Base-by-base conservation (phyloP, 1,140 invertebrate genomes). In the Aphelinus certus region DNA sequence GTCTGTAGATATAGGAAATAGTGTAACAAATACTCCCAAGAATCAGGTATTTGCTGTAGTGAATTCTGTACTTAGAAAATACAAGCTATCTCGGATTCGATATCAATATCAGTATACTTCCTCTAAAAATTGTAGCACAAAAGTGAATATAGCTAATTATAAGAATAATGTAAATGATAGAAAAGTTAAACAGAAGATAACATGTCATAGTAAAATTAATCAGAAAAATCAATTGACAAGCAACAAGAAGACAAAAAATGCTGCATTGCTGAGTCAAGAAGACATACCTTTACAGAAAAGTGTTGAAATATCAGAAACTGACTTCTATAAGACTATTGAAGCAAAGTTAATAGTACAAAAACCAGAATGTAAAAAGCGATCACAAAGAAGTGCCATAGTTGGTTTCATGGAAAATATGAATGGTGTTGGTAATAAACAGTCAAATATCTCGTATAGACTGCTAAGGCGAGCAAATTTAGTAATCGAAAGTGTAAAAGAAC, bases 391-490 rank as follows among this genome's bases (percentile, higher is more conserved):
- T 57, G 77, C 79, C 71, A 74, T 84, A 7, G 76, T 79, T 69
- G 81, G 84, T 64, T 83, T 87, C 68, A 82, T 86, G 69, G 82
- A 84, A 68, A 79, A 85, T 58, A 55, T 86, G 0, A 71, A 84
- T 26, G 78, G 84, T 47, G 79, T 51, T 47, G 84, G 78, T 77
- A 83, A 70, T 61, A 80, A 67, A 79, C 66, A 1, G 43, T 76
- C 76, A 5, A 85, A 73, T 77, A 82, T 90, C 26, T 89, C 89
- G 2, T 88, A 88, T 51, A 81, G 90, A 63, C 83, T 90, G 42
- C 76, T 92, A 26, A 88, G 87, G 73, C 83, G 92, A 73, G 89
- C 90, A 6, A 91, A 91, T 81, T 84, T 91, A 58, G 91, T 94
- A 68, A 87, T 93, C 47, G 86, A 91, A 73, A 81, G 86, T 48